These are phyloP conservation scores for Suillia variegata DNA, from an alignment of 2,888 invertebrate genomes.

Conservation along the genomic window DNA sequence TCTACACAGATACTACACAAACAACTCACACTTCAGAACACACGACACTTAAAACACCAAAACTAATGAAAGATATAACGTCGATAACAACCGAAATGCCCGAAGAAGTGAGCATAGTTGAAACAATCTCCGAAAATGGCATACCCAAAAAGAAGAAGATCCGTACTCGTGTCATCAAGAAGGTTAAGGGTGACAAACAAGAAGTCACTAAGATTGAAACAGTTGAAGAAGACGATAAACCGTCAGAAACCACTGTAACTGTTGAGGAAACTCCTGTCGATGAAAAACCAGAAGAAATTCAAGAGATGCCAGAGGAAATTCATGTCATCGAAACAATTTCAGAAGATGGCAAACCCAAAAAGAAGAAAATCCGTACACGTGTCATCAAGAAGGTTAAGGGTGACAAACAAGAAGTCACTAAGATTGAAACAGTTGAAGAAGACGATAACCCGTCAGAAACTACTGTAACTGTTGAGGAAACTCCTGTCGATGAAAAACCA, in stretches of 20 bases:
- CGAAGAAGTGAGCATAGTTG: constrained; percentile 26
- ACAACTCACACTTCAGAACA: constrained; percentile 58
- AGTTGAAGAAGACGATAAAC: constrained; percentile 34
- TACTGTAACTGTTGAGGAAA: constrained; percentile 19
- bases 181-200: constrained; percentile 35
- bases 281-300: constrained; percentile 20
- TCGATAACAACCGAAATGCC: constrained; percentile 27
- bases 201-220: constrained; percentile 37
- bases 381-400: constrained; percentile 32
- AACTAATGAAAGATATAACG: constrained; percentile 50
- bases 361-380: constrained; percentile 32
- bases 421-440: constrained; percentile 21
- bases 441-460: constrained; percentile 19
- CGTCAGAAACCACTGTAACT: constrained; percentile 30
- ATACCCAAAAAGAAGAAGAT: constrained; percentile 32
- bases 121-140: constrained; percentile 29
- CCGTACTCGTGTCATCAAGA: constrained; percentile 33
- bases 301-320: constrained; percentile 31
- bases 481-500: constrained; percentile 9
- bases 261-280: constrained; percentile 26
- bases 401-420: constrained; percentile 25
- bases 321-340: constrained; percentile 26
- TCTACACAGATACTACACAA: constrained; percentile 55
- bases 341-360: constrained; percentile 32
- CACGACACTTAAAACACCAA: constrained; percentile 59